Evolutionary conservation across 2,113 vertebrate genomes (phyloP).

Genomic region (Bos taurus): ARS-UCD2.0 NC_037329.1:133726001-133726500

Average conservation of each 20-base stretch:
- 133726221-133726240: neutral
- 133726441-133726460: neutral
- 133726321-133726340: neutral
- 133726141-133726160: neutral
- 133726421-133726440: neutral
- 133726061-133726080: neutral
- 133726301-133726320: neutral
- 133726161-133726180: neutral
- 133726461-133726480: neutral
- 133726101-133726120: neutral
- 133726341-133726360: neutral
- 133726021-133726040: neutral
- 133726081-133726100: neutral
- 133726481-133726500: neutral
- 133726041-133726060: neutral
- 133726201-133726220: neutral
- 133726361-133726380: neutral
- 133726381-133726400: fast-evolving
- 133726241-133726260: neutral
- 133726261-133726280: neutral
- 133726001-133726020: fast-evolving
- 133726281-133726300: neutral
- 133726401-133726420: neutral
- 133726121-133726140: neutral
- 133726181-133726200: neutral